Conservation (phyloP, 2,888 invertebrate species). For the Callinectes sapidus region DNA sequence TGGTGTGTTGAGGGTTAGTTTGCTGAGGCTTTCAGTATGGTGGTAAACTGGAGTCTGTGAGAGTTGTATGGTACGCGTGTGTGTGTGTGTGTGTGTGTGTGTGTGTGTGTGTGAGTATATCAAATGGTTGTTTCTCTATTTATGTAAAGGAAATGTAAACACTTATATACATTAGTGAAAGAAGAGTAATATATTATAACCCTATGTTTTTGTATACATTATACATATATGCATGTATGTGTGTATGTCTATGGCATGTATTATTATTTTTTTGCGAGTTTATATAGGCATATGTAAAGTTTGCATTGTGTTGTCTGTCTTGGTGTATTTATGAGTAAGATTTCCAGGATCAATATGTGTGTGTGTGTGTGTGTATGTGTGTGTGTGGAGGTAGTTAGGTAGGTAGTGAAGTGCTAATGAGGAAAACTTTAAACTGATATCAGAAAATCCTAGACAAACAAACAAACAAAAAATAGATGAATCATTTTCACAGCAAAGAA, state of each 20-base stretch:
- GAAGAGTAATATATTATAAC: background rate
- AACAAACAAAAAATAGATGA: too few species aligned
- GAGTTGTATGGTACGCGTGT: background rate
- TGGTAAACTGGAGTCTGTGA: background rate
- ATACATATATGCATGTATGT: background rate
- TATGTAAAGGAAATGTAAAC: background rate
- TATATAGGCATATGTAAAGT: background rate
- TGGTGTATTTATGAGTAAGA: background rate
- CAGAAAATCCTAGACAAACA: background rate
- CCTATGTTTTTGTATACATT: background rate
- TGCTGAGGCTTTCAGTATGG: background rate
- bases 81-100: background rate
- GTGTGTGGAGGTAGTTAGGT: background rate
- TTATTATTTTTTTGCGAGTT: background rate
- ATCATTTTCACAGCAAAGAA: background rate
- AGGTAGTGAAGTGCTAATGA: background rate
- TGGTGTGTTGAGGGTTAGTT: background rate
- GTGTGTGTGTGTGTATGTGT: background rate
- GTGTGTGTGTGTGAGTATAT: background rate
- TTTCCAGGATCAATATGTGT: background rate
- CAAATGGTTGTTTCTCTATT: background rate
- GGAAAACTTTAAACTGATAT: background rate
- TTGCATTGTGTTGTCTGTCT: background rate
- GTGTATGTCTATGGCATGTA: background rate
- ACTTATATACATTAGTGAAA: background rate